phyloP scores from a whole-genome alignment of 2,888 invertebrate genomes.

The Thecophora atra region DNA sequence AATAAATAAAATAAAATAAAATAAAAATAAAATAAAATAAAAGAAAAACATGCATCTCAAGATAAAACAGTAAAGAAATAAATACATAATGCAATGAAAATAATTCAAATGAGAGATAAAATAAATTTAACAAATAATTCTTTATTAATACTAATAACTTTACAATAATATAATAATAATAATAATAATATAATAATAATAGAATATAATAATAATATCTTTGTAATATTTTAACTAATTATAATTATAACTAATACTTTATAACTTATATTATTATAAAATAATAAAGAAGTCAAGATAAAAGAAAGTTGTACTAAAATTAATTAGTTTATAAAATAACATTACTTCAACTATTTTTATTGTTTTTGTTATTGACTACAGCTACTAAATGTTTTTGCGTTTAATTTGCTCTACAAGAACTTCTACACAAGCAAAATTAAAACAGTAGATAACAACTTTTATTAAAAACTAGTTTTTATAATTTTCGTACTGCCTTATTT shows the following conservation, averaged over 20 bases:
- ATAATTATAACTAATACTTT: too few species aligned
- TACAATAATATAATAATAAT: too few species aligned
- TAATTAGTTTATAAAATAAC: not conserved
- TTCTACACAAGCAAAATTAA: slow-evolving; percentile 63
- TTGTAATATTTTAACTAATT: too few species aligned
- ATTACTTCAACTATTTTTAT: slow-evolving; percentile 4
- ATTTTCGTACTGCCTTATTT: slow-evolving; percentile 24
- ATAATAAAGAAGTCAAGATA: not conserved
- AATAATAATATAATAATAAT: too few species aligned
- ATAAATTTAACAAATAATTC: too few species aligned
- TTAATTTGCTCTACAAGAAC: slow-evolving; percentile 55
- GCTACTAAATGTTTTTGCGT: slow-evolving; percentile 51
- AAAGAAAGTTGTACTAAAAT: not conserved
- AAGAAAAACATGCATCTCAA: not conserved
- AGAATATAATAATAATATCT: too few species aligned
- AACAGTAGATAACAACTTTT: slow-evolving; percentile 48
- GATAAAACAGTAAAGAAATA: too few species aligned
- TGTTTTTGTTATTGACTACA: slow-evolving; percentile 49
- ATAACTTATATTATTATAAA: not conserved
- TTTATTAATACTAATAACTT: too few species aligned
- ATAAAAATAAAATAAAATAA: not conserved
- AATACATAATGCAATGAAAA: too few species aligned
- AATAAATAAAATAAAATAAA: too few species aligned
- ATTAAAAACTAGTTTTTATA: slow-evolving; percentile 38
- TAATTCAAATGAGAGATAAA: too few species aligned